phyloP scores from a whole-genome alignment of 2,797 vertebrate species.

The Percopsis omiscomaycus region DNA sequence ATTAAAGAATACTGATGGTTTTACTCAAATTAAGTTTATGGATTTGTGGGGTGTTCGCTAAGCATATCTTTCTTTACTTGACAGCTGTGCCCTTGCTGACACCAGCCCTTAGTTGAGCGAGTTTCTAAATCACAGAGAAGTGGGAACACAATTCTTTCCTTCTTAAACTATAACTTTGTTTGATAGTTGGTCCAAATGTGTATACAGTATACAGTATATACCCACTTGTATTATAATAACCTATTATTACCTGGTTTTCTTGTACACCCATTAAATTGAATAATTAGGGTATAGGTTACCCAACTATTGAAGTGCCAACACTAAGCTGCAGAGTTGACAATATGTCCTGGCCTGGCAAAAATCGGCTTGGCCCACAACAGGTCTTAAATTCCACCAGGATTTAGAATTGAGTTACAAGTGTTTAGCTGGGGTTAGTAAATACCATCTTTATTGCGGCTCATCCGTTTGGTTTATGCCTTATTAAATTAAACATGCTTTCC shows the following conservation, averaged over 20 bases:
- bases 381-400: constrained; percentile 59
- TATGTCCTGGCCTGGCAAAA: constrained; percentile 40
- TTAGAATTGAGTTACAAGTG: constrained; percentile 60
- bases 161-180: constrained; percentile 15
- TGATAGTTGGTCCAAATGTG: constrained; percentile 17
- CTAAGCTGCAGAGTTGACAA: constrained; percentile 36
- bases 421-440: constrained; percentile 63
- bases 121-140: constrained; percentile 26
- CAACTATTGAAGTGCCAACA: constrained; percentile 22
- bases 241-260: too few species aligned
- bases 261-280: too few species aligned
- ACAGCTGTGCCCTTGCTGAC: constrained; percentile 5
- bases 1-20: constrained; percentile 20
- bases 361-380: constrained; percentile 43
- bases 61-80: constrained; percentile 19
- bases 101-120: background rate
- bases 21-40: constrained; percentile 19
- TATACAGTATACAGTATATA: too few species aligned
- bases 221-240: too few species aligned
- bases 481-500: constrained; percentile 63
- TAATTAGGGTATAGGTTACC: constrained; percentile 10
- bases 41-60: constrained; percentile 22
- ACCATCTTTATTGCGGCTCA: constrained; percentile 68
- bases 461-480: constrained; percentile 72
- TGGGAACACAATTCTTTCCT: constrained; percentile 11